phyloP scores from a whole-genome alignment of 2,888 invertebrate species.

The Pteria penguin region DNA sequence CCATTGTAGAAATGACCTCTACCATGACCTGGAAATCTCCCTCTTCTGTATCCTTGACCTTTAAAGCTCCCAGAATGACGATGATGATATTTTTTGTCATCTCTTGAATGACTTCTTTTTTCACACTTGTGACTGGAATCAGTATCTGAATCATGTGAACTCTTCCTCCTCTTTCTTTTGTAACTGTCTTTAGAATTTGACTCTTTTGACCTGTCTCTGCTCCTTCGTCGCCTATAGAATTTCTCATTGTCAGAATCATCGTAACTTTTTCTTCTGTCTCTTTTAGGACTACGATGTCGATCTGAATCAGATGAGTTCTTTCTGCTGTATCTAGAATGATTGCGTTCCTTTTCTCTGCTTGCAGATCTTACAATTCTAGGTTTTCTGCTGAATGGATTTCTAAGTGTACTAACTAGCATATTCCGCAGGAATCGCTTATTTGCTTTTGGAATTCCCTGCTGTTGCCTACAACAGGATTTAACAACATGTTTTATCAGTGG shows the following conservation, averaged over 20 bases:
- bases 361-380: slow-evolving; percentile 24
- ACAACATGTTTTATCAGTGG: too few relatives aligned
- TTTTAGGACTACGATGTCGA: not conserved
- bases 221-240: not conserved
- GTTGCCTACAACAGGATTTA: slow-evolving; percentile 70
- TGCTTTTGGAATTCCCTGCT: slow-evolving; percentile 62
- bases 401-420: slow-evolving; percentile 72
- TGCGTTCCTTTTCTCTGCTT: not conserved
- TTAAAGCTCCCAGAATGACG: not conserved
- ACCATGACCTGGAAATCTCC: not conserved
- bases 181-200: not conserved
- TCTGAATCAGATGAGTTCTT: not conserved
- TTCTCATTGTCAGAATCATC: not conserved
- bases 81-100: not conserved
- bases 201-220: not conserved
- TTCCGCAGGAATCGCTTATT: slow-evolving; percentile 76
- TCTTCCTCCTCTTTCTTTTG: not conserved
- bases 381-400: slow-evolving; percentile 51
- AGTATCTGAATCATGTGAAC: not conserved
- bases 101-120: not conserved
- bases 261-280: not conserved
- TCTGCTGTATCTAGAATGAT: not conserved
- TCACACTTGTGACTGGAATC: not conserved
- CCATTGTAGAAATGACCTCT: too few relatives aligned
- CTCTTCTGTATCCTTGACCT: not conserved